These are phyloP conservation scores for Meteorus colon DNA, from an alignment of 2,888 invertebrate genomes.

Conservation along the genomic window DNA sequence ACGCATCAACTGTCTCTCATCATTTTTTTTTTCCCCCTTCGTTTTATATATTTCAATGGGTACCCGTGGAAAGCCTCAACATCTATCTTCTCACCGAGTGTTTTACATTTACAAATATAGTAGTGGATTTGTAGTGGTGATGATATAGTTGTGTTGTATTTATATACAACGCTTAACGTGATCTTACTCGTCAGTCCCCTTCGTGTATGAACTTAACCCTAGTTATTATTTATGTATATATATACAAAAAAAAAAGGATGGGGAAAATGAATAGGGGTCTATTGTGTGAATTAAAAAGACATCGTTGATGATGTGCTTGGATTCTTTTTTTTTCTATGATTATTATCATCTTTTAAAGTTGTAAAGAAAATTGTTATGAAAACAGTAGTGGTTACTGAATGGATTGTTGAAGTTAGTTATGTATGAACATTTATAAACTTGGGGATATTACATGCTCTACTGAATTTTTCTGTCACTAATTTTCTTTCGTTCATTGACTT, in stretches of 20 bases:
- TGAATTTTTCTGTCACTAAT: no score
- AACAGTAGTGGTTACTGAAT: no score
- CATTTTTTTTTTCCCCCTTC: background rate
- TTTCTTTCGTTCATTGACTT: no score
- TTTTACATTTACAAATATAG: background rate
- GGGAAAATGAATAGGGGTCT: background rate
- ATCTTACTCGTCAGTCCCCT: background rate
- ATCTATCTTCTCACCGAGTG: constrained; percentile 1
- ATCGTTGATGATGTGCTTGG: no score
- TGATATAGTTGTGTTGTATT: background rate
- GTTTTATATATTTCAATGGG: constrained; percentile 17
- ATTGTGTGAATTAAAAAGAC: background rate
- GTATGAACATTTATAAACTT: no score
- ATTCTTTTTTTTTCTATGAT: no score
- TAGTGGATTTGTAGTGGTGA: background rate
- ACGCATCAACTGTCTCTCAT: background rate
- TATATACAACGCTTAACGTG: background rate
- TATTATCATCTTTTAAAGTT: no score
- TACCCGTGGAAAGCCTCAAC: constrained; percentile 18
- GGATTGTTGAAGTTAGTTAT: no score
- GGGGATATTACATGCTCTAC: no score
- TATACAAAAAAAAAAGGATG: background rate
- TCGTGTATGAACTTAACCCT: background rate
- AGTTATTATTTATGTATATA: background rate
- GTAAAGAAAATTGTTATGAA: no score